Evolutionary conservation across 2,113 vertebrate species (phyloP).

Genomic region (Epinephelus moara): DNA sequence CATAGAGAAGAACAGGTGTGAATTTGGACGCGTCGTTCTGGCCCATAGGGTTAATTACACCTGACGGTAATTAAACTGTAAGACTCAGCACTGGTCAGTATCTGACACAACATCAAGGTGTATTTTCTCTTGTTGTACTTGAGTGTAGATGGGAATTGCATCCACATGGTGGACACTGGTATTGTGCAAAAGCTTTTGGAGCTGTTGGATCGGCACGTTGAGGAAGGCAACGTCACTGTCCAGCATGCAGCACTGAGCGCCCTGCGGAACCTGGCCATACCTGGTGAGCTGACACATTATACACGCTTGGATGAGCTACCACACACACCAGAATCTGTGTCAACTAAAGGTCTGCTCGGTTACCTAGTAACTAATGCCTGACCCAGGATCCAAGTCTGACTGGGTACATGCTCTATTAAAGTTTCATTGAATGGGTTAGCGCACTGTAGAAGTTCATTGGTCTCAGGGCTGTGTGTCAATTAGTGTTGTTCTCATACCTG

Average conservation of each 20-base stretch:
- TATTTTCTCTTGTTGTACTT: background rate
- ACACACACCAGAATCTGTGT: too few relatives aligned
- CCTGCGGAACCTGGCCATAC: slow-evolving; percentile 96
- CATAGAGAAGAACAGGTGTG: too few relatives aligned
- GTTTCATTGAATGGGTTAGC: too few relatives aligned
- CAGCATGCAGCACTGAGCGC: slow-evolving; percentile 97
- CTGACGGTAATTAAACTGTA: background rate
- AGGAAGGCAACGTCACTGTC: slow-evolving; percentile 96
- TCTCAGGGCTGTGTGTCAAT: too few relatives aligned
- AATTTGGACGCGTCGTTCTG: too few relatives aligned
- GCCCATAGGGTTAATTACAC: background rate
- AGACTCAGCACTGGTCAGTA: background rate
- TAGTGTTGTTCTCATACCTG: too few relatives aligned
- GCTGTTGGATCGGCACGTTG: slow-evolving; percentile 93
- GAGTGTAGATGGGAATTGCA: slow-evolving; percentile 94
- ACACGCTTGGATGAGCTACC: too few relatives aligned
- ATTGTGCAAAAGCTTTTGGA: slow-evolving; percentile 96
- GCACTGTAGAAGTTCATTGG: too few relatives aligned
- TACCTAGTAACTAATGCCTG: too few relatives aligned
- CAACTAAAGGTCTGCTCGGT: too few relatives aligned
- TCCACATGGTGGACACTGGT: slow-evolving; percentile 98
- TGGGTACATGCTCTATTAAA: too few relatives aligned
- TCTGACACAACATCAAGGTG: background rate
- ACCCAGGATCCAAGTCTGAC: too few relatives aligned
- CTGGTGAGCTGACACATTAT: slow-evolving; percentile 83